Conservation (phyloP, 2,113 vertebrate genomes). For the Oriolus oriolus region DNA sequence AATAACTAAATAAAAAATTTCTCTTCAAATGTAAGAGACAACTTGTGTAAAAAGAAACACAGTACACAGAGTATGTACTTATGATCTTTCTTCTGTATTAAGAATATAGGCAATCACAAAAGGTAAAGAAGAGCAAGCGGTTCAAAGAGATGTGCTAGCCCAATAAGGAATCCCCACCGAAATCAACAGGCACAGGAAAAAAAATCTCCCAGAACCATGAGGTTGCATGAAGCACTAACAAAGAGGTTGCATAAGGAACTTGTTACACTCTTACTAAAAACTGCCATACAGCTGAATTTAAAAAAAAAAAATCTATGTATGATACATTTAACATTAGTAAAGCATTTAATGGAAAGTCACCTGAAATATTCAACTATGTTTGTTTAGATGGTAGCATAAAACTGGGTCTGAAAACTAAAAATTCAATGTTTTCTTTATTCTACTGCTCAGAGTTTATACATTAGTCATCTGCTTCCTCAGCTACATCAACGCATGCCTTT, state of each 20-base stretch:
- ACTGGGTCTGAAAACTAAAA: neutral
- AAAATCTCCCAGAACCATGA: neutral
- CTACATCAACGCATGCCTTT: neutral
- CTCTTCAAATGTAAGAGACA: neutral
- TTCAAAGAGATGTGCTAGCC: neutral
- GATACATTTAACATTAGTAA: neutral
- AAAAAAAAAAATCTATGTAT: neutral
- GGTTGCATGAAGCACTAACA: neutral
- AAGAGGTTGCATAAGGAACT: neutral
- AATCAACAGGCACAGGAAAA: neutral
- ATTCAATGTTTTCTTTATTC: neutral
- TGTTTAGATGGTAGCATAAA: neutral
- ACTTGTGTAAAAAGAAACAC: neutral
- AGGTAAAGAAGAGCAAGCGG: neutral
- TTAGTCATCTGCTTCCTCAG: neutral
- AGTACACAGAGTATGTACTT: neutral
- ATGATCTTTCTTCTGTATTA: neutral
- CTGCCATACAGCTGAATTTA: neutral
- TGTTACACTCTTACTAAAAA: neutral
- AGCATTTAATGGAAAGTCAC: neutral
- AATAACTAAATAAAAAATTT: neutral
- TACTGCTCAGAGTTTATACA: neutral
- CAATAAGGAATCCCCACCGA: neutral
- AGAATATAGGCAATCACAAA: neutral
- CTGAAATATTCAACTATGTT: neutral